Base-by-base conservation (phyloP, 1,140 invertebrate genomes). In the Caerostris darwini region DNA sequence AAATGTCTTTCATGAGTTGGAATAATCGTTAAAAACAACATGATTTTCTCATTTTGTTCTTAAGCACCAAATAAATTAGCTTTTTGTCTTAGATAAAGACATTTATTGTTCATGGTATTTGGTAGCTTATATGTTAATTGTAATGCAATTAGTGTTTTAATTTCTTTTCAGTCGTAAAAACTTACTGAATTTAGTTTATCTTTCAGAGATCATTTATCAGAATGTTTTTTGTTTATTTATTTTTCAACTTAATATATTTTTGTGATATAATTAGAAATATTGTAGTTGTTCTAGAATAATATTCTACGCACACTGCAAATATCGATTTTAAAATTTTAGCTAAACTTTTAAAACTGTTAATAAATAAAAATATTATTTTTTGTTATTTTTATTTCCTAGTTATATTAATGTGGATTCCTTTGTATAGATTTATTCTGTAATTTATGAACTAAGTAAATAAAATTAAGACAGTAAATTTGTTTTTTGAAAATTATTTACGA, bases 1-100 rank as follows among this genome's bases (percentile, higher is more conserved):
- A 88, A n/a, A 88, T 88, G 85, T 94, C 92, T 17, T 88, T 88
- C 64, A 94, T 94, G 92, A 90, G 67, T 61, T 91, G 69, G 69
- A 90, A 90, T 71, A 91, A 91, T 81, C 90, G 90, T 59, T 91
- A 19, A 91, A 34, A 53, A 17, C 8, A 88, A 50, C 6, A 59
- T 88, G n/a, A 7, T 83, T 83, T n/a, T n/a, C 7, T 57, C 6
- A 57, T 83, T n/a, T 12, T 58, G 2, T 56, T 56, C 82, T 67
- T 0, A 8, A 50, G 69, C 69, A 77, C 50, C 50, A 50, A 50
- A 12, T 12, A 12, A 50, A 5, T 50, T 77, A 53, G 71, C 2
- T 34, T 77, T 10, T 77, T 77, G 53, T 77, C 8, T 10, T 12
- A 77, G 71, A 50, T 7, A 77, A 67, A n/a, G 5, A 3, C 34